Conservation (phyloP, 2,113 vertebrate species). For the Oceanites oceanicus region DNA sequence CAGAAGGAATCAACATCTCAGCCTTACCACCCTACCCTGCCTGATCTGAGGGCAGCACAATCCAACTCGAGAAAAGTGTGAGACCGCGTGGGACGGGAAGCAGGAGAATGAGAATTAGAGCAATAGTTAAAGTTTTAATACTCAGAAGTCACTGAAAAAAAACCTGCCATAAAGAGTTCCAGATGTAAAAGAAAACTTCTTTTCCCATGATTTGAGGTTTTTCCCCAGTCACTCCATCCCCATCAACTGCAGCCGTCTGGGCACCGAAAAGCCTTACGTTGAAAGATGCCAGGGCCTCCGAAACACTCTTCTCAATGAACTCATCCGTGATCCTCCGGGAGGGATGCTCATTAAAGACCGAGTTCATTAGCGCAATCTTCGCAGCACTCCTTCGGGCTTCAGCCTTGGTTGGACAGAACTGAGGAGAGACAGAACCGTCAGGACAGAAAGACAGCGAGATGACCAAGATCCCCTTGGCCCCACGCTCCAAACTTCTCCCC, state of each 20-base stretch:
- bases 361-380: constrained; percentile 98
- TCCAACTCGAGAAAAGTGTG: neutral
- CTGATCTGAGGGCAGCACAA: neutral
- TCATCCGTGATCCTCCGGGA: constrained; percentile 94
- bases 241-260: neutral
- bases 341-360: constrained; percentile 96
- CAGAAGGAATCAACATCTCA: neutral
- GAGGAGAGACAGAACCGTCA: neutral
- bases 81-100: neutral
- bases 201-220: neutral
- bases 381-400: constrained; percentile 93
- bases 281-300: constrained; percentile 92
- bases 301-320: constrained; percentile 97
- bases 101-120: neutral
- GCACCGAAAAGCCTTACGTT: constrained; percentile 80
- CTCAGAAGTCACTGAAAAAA: neutral
- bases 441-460: too few relatives aligned
- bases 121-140: neutral
- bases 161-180: neutral
- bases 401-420: constrained; percentile 98
- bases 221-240: neutral
- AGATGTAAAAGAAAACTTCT: neutral
- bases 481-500: neutral
- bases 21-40: neutral
- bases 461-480: neutral